phyloP scores from a whole-genome alignment of 2,113 vertebrate genomes.

The Solea solea region DNA sequence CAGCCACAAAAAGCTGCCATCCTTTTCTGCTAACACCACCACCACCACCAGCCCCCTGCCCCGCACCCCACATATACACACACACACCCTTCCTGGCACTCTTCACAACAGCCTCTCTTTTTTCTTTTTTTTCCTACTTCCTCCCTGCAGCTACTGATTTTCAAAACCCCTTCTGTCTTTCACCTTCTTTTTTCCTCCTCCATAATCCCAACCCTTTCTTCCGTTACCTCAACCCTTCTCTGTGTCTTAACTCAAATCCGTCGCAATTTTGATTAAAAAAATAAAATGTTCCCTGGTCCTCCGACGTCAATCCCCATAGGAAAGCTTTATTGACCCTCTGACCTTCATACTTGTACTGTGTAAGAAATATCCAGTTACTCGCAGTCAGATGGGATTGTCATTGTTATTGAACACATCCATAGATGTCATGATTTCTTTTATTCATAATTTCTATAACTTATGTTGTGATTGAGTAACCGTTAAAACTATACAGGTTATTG shows the following conservation, averaged over 20 bases:
- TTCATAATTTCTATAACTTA: too few species aligned
- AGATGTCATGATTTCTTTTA: neutral
- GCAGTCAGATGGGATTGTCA: neutral
- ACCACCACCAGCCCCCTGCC: neutral
- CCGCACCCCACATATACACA: too few species aligned
- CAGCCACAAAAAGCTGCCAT: conserved; percentile 37
- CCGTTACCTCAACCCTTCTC: neutral
- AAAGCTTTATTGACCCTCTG: neutral
- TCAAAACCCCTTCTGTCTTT: neutral
- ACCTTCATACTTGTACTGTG: neutral
- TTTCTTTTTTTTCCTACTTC: neutral
- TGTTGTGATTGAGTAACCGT: too few species aligned
- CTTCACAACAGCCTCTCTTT: neutral
- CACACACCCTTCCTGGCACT: neutral
- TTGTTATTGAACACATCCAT: neutral
- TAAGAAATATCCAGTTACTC: neutral
- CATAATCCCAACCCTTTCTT: neutral
- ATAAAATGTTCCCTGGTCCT: neutral
- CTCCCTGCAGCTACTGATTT: neutral
- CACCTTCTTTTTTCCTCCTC: conserved; percentile 1
- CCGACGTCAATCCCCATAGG: neutral
- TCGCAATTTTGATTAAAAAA: too few species aligned
- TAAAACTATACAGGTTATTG: too few species aligned
- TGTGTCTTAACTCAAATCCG: neutral
- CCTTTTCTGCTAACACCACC: neutral